These are phyloP conservation scores for Xanthostigma xanthostigma DNA, from an alignment of 2,888 invertebrate genomes.

Conservation along the genomic window DNA sequence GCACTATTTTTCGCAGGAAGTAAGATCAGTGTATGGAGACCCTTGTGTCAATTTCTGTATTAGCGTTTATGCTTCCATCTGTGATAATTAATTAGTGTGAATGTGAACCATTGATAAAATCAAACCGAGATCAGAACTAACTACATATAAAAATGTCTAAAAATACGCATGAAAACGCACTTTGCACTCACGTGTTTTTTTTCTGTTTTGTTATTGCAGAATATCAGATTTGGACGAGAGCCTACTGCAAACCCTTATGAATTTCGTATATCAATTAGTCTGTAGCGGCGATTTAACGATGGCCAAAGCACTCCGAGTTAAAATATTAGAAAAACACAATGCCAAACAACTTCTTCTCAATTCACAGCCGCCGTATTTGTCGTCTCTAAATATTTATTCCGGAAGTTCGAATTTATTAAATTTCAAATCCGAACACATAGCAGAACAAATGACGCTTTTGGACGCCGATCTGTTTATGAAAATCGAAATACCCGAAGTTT, in stretches of 20 bases:
- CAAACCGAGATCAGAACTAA: no score
- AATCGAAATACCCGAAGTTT: conserved; percentile 92
- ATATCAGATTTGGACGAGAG: conserved; percentile 71
- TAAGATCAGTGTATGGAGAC: no score
- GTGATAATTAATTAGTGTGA: no score
- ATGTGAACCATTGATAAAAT: no score
- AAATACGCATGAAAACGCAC: no score
- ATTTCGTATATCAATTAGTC: conserved; percentile 87
- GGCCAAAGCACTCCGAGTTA: conserved; percentile 79
- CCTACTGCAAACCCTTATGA: conserved; percentile 70
- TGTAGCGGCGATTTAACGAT: conserved; percentile 82
- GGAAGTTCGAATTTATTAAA: conserved; percentile 58
- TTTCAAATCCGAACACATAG: conserved; percentile 88
- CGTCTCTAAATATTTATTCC: conserved; percentile 20
- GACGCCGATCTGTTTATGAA: conserved; percentile 92
- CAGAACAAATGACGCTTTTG: conserved; percentile 94
- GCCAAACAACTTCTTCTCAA: conserved; percentile 20
- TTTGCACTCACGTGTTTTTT: conserved; percentile 2
- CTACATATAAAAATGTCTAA: no score
- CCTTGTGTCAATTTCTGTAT: no score
- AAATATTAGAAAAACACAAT: conserved; percentile 70
- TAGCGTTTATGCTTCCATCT: no score
- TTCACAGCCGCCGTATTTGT: conserved; percentile 12
- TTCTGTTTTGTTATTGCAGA: conserved; percentile 31
- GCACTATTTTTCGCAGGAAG: no score